Evolutionary conservation across 1,140 invertebrate species (phyloP), one percentile per base, ranked within the genome.

Genomic region (honey bee (Apis mellifera)): DNA sequence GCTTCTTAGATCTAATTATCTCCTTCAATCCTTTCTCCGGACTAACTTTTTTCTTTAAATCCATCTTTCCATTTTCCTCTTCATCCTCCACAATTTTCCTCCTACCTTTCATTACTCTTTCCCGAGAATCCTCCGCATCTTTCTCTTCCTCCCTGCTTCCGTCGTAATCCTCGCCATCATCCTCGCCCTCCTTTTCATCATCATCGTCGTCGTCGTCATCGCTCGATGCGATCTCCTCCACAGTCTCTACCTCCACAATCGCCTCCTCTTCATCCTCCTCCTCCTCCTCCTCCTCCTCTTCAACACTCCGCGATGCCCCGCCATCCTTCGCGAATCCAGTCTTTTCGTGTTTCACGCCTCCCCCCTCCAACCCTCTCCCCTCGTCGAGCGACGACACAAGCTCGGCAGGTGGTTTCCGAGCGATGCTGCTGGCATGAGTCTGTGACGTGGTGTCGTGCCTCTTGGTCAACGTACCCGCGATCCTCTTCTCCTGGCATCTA

Each of bases 321-420:
- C 17, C 11, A 13, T 17, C 2, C 9, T 15, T 48, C 12, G 19
- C 57, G 9, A 62, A 1, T 32, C 32, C 62, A 13, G 57, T 64
- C 52, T 26, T 60, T 23, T 62, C 57, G 9, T 23, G 23, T 65
- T 32, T 77, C 13, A 4, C 9, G 13, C 4, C 50, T n/a, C 15
- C 54, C 65, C 17, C 17, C 32, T 59, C 23, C 21, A 19, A 21
- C 12, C n/a, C 54, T 2, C 19, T 23, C 9, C 32, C 71, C 60
- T 75, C 65, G 5, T 19, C 69, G 52, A 52, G 69, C 42, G 19
- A 59, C 66, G 75, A 76, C 74, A 21, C 86, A 83, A 62, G 48
- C 78, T 90, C 89, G 84, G 85, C 90, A 91, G 89, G 90, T 92
- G 87, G 90, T 85, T 88, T 89, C 32, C 88, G 84, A 70, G 57